These are phyloP conservation scores for Drosophila persimilis DNA, from an alignment of 1,140 invertebrate genomes.

Conservation along the genomic window DNA sequence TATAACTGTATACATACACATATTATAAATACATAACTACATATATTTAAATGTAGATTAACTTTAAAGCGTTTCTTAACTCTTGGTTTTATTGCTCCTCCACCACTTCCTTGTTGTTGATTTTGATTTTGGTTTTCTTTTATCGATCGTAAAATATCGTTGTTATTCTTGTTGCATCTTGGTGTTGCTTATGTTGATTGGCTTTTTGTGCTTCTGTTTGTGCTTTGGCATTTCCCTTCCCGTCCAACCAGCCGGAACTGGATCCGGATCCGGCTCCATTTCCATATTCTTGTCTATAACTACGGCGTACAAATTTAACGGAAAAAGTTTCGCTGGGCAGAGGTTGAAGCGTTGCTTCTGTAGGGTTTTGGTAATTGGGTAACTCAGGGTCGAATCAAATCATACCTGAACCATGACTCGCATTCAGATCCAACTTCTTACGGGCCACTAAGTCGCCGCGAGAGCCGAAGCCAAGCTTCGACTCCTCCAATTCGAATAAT, in stretches of 20 bases:
- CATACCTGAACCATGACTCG: conserved; percentile 20
- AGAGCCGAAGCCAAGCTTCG: conserved; percentile 46
- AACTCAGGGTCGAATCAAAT: conserved; percentile 15
- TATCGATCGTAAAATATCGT: conserved; percentile 29
- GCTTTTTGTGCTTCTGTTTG: conserved; percentile 16
- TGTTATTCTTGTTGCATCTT: conserved; percentile 28
- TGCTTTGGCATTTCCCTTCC: conserved; percentile 15
- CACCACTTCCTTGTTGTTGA: conserved; percentile 14
- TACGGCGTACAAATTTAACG: conserved; percentile 46
- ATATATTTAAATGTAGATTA: conserved; percentile 12
- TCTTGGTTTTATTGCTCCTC: conserved; percentile 15
- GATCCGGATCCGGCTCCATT: no score
- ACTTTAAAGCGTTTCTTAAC: conserved; percentile 42
- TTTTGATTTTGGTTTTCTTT: conserved; percentile 41
- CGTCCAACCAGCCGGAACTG: no score
- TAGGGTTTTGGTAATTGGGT: background rate
- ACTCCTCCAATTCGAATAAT: conserved; percentile 46
- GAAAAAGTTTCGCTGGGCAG: background rate
- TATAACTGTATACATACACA: conserved; percentile 16
- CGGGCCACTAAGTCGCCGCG: conserved; percentile 39
- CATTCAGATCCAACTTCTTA: conserved; percentile 30
- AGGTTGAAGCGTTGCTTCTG: background rate
- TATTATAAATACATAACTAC: conserved; percentile 4
- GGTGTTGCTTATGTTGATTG: conserved; percentile 18
- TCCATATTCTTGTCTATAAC: conserved; percentile 10